Evolutionary conservation across 1,140 invertebrate species (phyloP).

Genomic region (Ceratina australensis): DNA sequence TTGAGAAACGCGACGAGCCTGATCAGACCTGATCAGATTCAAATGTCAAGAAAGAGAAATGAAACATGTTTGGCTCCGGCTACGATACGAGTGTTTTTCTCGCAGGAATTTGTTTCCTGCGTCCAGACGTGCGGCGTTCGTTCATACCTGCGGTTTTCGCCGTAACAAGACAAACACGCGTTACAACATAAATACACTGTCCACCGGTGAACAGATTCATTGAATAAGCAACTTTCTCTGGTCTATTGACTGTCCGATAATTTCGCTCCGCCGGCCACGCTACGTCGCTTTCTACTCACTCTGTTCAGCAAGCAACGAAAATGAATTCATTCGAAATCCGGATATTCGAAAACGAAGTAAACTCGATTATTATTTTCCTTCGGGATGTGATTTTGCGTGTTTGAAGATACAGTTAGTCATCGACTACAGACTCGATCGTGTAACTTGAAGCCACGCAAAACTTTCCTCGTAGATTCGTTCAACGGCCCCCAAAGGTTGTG

Average conservation of each 20-base stretch:
- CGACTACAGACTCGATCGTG: neutral
- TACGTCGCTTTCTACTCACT: neutral
- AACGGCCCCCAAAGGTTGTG: conserved; percentile 46
- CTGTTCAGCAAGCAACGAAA: neutral
- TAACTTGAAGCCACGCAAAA: conserved; percentile 11
- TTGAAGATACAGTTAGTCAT: conserved; percentile 8
- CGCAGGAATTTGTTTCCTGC: conserved; percentile 7
- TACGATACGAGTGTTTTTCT: neutral
- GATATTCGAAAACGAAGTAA: too few species aligned
- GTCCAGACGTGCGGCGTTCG: neutral
- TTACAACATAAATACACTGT: conserved; percentile 13
- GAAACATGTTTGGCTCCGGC: neutral
- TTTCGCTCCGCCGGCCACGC: neutral
- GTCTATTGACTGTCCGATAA: conserved; percentile 15
- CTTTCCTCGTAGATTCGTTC: conserved; percentile 29
- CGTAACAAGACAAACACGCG: neutral
- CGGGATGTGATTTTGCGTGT: neutral
- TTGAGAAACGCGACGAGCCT: too few species aligned
- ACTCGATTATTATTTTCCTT: too few species aligned
- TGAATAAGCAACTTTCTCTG: conserved; percentile 28
- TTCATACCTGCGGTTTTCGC: conserved; percentile 7
- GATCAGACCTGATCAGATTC: too few species aligned
- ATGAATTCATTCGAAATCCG: too few species aligned
- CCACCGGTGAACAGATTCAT: neutral
- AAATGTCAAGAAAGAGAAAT: neutral